Base-by-base conservation (phyloP, 2,888 invertebrate species). In the Eristalis arbustorum region DNA sequence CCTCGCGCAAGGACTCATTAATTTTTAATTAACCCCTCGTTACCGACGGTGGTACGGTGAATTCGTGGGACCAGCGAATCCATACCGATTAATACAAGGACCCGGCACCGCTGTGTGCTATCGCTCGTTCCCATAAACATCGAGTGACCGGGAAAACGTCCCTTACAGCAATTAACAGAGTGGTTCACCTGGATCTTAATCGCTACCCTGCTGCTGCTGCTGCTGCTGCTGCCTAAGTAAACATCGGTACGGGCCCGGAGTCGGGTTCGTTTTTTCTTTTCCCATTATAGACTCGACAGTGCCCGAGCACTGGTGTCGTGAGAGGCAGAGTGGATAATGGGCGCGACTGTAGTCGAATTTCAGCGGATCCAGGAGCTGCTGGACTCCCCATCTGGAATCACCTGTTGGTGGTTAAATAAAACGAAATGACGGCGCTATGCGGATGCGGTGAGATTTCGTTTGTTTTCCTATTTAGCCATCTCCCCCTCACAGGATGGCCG, bases 1-100 rank as follows among this genome's bases (percentile, higher is more conserved):
- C 8, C 10, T 59, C 14, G 59, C 25, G 59, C 11, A 13, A 59
- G 59, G 18, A 49, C 18, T 59, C 59, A 59, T 59, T 59, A 59
- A 64, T 57, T 59, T 57, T 69, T 59, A 69, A 69, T 69, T 59
- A 69, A 59, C 57, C 14, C 25, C 31, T 37, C 57, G 22, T 56
- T 56, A 14, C 49, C 67, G 3, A n/a, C 5, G 56, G 22, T 31
- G 31, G 6, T 6, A 5, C 8, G 8, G 8, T 8, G 6, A 31
- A 31, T 31, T 31, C 10, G 31, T 31, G 31, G 8, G 31, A 57
- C 57, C 25, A 59, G 13, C 23, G 25, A 3, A 25, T 25, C 25
- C 25, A 25, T 25, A 59, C 23, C 59, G 59, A 59, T 59, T 59
- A 59, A 59, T 49, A 49, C 18, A 49, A 49, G 49, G 18, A 49